Conservation (phyloP, 2,113 vertebrate genomes). For the Tachysurus fulvidraco region DNA sequence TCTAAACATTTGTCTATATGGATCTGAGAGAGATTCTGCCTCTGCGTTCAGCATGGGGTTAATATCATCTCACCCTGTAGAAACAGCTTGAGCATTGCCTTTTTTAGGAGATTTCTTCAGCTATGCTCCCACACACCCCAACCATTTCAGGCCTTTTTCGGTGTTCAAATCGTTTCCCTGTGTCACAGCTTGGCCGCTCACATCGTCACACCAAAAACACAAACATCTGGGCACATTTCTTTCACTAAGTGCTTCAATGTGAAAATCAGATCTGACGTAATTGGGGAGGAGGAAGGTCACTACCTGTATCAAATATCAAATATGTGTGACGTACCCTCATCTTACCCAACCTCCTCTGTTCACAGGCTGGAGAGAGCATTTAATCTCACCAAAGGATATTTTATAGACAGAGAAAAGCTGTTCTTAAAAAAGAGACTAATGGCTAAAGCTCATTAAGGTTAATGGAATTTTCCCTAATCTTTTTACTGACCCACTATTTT, state of each 20-base stretch:
- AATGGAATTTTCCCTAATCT: not conserved
- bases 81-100: constrained; percentile 33
- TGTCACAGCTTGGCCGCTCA: constrained; percentile 16
- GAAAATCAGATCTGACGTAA: constrained; percentile 64
- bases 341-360: constrained; percentile 32
- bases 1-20: not conserved
- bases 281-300: constrained; percentile 48
- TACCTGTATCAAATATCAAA: constrained; percentile 55
- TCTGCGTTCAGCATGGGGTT: not conserved
- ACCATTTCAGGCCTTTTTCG: constrained; percentile 75
- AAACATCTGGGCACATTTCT: constrained; percentile 67
- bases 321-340: constrained; percentile 18
- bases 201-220: constrained; percentile 57
- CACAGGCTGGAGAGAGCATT: constrained; percentile 43
- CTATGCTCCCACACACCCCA: constrained; percentile 38
- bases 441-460: not conserved
- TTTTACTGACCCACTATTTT: not conserved
- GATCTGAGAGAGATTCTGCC: not conserved
- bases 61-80: constrained; percentile 6
- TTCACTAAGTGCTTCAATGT: constrained; percentile 50
- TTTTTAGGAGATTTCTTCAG: constrained; percentile 41
- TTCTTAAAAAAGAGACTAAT: not conserved
- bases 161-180: constrained; percentile 65
- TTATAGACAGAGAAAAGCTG: not conserved
- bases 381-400: not conserved